phyloP scores from a whole-genome alignment of 1,140 invertebrate species.

The Manduca sexta region DNA sequence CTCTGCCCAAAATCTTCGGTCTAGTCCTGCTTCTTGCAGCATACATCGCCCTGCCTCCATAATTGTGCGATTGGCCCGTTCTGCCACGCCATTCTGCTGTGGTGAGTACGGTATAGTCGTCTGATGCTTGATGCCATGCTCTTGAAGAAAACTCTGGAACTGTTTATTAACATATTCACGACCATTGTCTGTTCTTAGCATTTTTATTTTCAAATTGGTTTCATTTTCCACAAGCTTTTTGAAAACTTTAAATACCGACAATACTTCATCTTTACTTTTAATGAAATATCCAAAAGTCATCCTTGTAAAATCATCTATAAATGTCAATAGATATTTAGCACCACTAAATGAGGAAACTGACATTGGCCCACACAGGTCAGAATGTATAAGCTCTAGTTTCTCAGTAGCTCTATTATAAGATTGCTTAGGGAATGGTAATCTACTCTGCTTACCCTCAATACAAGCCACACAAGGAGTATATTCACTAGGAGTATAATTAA shows the following conservation, averaged over 20 bases:
- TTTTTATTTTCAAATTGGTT: too few species aligned
- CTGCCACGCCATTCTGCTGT: slow-evolving; percentile 40
- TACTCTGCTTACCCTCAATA: too few species aligned
- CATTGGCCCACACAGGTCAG: slow-evolving; percentile 17
- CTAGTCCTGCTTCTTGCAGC: slow-evolving; percentile 12
- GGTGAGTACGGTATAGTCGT: slow-evolving; percentile 29
- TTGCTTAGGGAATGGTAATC: too few species aligned
- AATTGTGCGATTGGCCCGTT: slow-evolving; percentile 40
- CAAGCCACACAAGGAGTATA: too few species aligned
- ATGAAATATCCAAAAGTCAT: slow-evolving; percentile 17
- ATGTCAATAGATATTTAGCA: slow-evolving; percentile 16
- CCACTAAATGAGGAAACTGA: slow-evolving; percentile 23
- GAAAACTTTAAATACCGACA: too few species aligned
- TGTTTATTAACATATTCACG: too few species aligned
- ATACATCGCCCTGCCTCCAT: slow-evolving; percentile 32
- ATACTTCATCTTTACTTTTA: too few species aligned
- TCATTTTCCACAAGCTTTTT: slow-evolving; percentile 2
- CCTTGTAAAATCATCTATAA: slow-evolving; percentile 19
- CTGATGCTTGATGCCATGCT: slow-evolving; percentile 16
- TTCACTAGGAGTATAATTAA: too few species aligned
- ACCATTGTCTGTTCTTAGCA: too few species aligned
- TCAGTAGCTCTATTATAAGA: slow-evolving; percentile 2
- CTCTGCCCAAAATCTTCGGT: slow-evolving; percentile 6
- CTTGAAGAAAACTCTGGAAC: slow-evolving; percentile 16
- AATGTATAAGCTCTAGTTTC: slow-evolving; percentile 26